Conservation (phyloP, 2,797 vertebrate genomes). For the Syndactyla subalaris region DNA sequence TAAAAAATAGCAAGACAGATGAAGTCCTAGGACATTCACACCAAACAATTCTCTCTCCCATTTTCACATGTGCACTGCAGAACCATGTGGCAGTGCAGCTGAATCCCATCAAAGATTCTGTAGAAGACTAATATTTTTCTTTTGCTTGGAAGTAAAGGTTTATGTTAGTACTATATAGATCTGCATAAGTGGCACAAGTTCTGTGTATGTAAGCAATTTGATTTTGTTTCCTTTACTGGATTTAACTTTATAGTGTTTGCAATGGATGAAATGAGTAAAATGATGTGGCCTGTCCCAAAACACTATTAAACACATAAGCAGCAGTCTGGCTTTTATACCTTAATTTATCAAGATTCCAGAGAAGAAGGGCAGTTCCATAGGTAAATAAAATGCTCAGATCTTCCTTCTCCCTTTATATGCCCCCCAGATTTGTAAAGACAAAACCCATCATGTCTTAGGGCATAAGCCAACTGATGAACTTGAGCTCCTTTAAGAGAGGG, state of each 20-base stretch:
- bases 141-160: neutral
- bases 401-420: neutral
- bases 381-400: neutral
- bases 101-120: neutral
- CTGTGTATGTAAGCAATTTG: neutral
- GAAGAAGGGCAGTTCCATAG: neutral
- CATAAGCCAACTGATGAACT: neutral
- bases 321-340: neutral
- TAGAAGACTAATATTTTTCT: neutral
- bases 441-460: neutral
- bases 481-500: neutral
- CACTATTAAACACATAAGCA: neutral
- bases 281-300: neutral
- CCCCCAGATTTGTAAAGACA: neutral
- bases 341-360: neutral
- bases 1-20: neutral
- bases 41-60: neutral
- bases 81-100: neutral
- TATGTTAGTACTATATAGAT: neutral
- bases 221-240: neutral
- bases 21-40: neutral
- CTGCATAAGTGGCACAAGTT: neutral
- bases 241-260: neutral
- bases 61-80: neutral
- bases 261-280: neutral